Evolutionary conservation across 2,797 vertebrate species (phyloP).

Genomic region (Acanthopagrus latus): DNA sequence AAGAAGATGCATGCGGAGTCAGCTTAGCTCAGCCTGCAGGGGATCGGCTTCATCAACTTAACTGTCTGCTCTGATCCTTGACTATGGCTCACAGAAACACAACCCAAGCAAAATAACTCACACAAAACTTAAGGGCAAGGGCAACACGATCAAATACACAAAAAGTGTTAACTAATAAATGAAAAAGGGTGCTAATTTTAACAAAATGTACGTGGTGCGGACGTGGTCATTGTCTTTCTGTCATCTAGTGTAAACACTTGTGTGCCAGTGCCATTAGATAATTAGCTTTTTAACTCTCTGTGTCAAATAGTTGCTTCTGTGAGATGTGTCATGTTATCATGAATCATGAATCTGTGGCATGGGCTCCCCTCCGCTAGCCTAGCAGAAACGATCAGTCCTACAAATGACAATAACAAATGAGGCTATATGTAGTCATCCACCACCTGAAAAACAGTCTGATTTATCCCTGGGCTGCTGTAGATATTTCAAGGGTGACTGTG

Average conservation of each 20-base stretch:
- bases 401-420: conserved; percentile 17
- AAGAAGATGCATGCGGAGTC: conserved; percentile 54
- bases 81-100: conserved; percentile 34
- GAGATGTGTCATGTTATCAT: conserved; percentile 46
- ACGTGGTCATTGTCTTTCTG: conserved; percentile 20
- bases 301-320: conserved; percentile 45
- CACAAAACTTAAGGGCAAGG: background rate
- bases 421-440: background rate
- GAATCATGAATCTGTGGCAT: conserved; percentile 21
- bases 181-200: background rate
- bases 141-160: background rate
- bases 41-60: conserved; percentile 60
- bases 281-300: conserved; percentile 40
- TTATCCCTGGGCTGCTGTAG: background rate
- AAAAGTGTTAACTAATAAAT: background rate
- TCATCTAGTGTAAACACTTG: conserved; percentile 35
- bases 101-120: background rate
- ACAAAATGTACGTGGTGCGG: background rate
- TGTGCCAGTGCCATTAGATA: conserved; percentile 56
- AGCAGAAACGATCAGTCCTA: conserved; percentile 15
- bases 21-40: conserved; percentile 58
- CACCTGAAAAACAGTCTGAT: conserved; percentile 8
- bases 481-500: background rate
- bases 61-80: conserved; percentile 40
- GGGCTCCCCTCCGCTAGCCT: background rate